A percentile compares a stretch with the other conserved stretches of the same genome.
Evolutionary conservation across 2,888 invertebrate genomes (phyloP).

Genomic region (Orthosia cruda): DNA sequence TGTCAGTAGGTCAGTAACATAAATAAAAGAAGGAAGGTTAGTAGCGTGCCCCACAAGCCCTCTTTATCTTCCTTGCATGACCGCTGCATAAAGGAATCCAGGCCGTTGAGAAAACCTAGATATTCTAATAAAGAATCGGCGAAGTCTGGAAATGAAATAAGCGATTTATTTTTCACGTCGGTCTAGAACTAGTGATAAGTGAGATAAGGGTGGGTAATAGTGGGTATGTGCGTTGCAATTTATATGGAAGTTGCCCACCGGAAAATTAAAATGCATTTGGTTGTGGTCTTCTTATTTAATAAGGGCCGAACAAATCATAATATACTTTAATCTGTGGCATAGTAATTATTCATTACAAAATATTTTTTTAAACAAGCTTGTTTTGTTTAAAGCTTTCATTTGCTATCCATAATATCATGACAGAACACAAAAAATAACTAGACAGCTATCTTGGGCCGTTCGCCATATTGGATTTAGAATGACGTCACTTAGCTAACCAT

Average conservation of each 20-base stretch:
- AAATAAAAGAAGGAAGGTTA: constrained; percentile 12
- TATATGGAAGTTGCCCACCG: neutral
- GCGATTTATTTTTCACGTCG: constrained; percentile 17
- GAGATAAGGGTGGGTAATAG: neutral
- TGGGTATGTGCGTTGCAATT: neutral
- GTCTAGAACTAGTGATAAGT: neutral
- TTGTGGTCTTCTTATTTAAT: too few relatives aligned
- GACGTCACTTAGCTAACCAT: too few relatives aligned
- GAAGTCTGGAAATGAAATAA: constrained; percentile 19
- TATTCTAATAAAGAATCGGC: constrained; percentile 36
- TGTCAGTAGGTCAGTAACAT: constrained; percentile 11
- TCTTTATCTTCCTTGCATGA: constrained; percentile 39
- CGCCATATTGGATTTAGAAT: too few relatives aligned
- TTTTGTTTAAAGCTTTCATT: too few relatives aligned
- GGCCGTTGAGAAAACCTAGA: constrained; percentile 34
- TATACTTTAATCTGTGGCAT: too few relatives aligned
- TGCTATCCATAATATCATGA: too few relatives aligned
- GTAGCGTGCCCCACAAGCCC: constrained; percentile 1
- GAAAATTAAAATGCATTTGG: too few relatives aligned
- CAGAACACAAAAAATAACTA: too few relatives aligned
- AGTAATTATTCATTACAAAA: too few relatives aligned
- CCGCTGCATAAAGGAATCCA: constrained; percentile 49
- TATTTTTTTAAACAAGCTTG: too few relatives aligned
- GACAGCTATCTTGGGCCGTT: too few relatives aligned
- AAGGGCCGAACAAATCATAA: too few relatives aligned